phyloP scores from a whole-genome alignment of 1,140 invertebrate species.

The Ditylenchus dipsaci region DNA sequence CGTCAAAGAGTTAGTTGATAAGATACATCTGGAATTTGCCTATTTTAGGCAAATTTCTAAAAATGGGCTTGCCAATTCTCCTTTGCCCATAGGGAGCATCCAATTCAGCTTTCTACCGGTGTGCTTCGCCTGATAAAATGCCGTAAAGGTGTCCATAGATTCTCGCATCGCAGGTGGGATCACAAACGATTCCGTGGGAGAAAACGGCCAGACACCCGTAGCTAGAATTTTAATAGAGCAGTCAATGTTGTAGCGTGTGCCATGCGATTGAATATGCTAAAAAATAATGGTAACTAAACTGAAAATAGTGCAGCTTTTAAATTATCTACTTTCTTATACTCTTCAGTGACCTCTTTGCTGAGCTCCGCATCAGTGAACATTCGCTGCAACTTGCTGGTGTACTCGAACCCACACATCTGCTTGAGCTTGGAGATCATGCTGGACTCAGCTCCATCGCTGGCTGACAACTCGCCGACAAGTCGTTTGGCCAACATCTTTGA shows the following conservation, averaged over 20 bases:
- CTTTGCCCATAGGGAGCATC: background rate
- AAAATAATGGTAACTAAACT: background rate
- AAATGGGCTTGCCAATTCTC: background rate
- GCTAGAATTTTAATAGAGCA: slow-evolving; percentile 72
- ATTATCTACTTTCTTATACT: slow-evolving; percentile 32
- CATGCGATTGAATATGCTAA: background rate
- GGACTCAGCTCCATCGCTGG: slow-evolving; percentile 95
- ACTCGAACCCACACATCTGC: slow-evolving; percentile 95
- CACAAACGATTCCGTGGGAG: slow-evolving; percentile 70
- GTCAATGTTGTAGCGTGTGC: slow-evolving; percentile 49
- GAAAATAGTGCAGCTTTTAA: background rate
- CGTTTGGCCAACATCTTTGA: slow-evolving; percentile 97
- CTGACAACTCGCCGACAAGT: slow-evolving; percentile 91
- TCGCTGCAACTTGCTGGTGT: slow-evolving; percentile 92
- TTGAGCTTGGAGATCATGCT: slow-evolving; percentile 99
- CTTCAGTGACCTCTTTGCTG: slow-evolving; percentile 76
- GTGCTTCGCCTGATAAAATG: background rate
- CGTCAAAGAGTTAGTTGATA: too few species aligned
- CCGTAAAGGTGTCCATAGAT: slow-evolving; percentile 12
- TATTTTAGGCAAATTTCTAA: too few species aligned
- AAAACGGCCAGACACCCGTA: slow-evolving; percentile 95
- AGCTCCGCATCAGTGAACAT: slow-evolving; percentile 97
- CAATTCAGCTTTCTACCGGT: background rate
- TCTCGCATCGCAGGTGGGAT: slow-evolving; percentile 5
- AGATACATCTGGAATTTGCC: too few species aligned